Conservation (phyloP, 2,797 vertebrate genomes). For the Protosalanx chinensis region DNA sequence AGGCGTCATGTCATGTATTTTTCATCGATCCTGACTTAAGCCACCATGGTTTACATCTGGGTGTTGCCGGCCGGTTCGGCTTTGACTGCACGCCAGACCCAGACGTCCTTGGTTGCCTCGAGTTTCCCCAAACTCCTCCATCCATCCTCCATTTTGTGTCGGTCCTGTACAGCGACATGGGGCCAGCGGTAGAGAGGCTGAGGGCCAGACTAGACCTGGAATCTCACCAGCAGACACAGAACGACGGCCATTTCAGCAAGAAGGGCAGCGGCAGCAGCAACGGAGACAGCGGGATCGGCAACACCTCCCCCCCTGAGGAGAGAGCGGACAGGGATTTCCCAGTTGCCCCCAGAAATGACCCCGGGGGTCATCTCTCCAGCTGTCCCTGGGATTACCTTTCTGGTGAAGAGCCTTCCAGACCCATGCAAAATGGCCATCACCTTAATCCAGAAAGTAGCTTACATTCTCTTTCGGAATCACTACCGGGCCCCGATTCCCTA, state of each 20-base stretch:
- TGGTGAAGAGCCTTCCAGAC: slow-evolving; percentile 51
- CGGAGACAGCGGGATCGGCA: slow-evolving; percentile 92
- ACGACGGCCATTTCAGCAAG: slow-evolving; percentile 76
- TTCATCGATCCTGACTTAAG: slow-evolving; percentile 93
- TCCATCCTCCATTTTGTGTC: slow-evolving; percentile 92
- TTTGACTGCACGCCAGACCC: slow-evolving; percentile 89
- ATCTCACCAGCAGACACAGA: slow-evolving; percentile 76
- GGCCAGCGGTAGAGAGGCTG: slow-evolving; percentile 86
- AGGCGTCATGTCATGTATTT: slow-evolving; percentile 93
- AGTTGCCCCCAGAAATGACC: slow-evolving; percentile 73
- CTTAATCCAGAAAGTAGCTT: slow-evolving; percentile 24
- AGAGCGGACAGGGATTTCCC: slow-evolving; percentile 84
- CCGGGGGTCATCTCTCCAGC: slow-evolving; percentile 74
- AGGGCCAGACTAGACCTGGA: slow-evolving; percentile 83
- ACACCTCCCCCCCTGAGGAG: slow-evolving; percentile 83
- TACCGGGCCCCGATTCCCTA: slow-evolving; percentile 75
- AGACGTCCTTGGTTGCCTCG: slow-evolving; percentile 85
- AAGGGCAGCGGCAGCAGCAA: slow-evolving; percentile 87
- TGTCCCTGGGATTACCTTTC: slow-evolving; percentile 77
- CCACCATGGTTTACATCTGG: slow-evolving; percentile 84
- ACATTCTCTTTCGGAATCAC: slow-evolving; percentile 71
- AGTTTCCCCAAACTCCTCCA: slow-evolving; percentile 87
- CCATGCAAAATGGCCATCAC: slow-evolving; percentile 70
- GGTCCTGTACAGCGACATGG: slow-evolving; percentile 89
- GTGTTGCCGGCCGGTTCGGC: slow-evolving; percentile 86